phyloP scores from a whole-genome alignment of 2,113 vertebrate genomes.

The Larimichthys polyactis region DNA sequence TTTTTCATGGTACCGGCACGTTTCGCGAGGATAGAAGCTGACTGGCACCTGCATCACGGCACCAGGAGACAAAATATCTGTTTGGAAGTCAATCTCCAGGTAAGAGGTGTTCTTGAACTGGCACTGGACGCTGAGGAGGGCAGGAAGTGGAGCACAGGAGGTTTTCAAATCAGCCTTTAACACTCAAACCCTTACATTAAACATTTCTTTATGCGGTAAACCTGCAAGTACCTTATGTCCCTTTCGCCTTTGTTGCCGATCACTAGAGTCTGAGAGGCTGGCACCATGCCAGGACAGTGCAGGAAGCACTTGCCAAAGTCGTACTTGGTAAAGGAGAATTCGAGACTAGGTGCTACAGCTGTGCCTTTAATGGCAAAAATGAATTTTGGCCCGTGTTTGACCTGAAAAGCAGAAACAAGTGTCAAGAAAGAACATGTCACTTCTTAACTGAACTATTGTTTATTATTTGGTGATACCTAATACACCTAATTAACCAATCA shows the following conservation, averaged over 20 bases:
- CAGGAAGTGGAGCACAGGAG: background rate
- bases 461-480: background rate
- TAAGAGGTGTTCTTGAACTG: constrained; percentile 82
- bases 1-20: constrained; percentile 82
- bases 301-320: constrained; percentile 90
- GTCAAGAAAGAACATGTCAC: too few species aligned
- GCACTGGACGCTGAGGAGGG: constrained; percentile 85
- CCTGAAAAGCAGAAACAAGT: constrained; percentile 73
- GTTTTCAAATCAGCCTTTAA: background rate
- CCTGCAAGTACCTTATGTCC: constrained; percentile 80
- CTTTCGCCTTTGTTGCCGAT: constrained; percentile 87
- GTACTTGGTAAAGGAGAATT: constrained; percentile 89
- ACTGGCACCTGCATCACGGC: constrained; percentile 83
- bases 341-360: constrained; percentile 78
- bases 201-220: background rate
- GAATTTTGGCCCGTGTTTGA: constrained; percentile 85
- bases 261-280: constrained; percentile 77
- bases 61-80: constrained; percentile 81
- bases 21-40: constrained; percentile 87
- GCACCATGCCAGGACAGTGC: constrained; percentile 83
- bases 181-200: too few species aligned
- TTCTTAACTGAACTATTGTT: background rate
- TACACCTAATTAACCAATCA: background rate
- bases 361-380: constrained; percentile 80
- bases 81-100: constrained; percentile 83